phyloP scores from a whole-genome alignment of 2,113 vertebrate genomes.

The Oncorhynchus gorbuscha region DNA sequence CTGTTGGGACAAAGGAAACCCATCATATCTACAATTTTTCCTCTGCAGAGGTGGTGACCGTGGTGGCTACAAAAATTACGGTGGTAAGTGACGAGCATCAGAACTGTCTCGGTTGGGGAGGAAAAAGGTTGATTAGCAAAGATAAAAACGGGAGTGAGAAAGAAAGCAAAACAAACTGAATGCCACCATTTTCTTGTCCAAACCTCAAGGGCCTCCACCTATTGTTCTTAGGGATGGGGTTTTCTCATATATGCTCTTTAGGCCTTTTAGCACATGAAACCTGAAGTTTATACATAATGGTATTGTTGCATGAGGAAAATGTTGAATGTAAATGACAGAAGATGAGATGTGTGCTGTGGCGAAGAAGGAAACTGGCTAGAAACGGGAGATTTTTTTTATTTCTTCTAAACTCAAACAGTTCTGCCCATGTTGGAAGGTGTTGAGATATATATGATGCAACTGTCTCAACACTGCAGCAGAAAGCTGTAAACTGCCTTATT shows the following conservation, averaged over 20 bases:
- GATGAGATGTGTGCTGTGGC: constrained; percentile 64
- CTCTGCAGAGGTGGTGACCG: constrained; percentile 99
- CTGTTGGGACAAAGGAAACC: constrained; percentile 96
- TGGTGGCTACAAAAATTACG: constrained; percentile 99
- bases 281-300: constrained; percentile 66
- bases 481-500: constrained; percentile 60
- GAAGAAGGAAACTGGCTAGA: constrained; percentile 67
- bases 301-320: constrained; percentile 75
- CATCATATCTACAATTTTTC: constrained; percentile 99
- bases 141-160: constrained; percentile 37
- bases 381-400: constrained; percentile 61
- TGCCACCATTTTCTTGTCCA: constrained; percentile 83
- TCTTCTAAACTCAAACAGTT: constrained; percentile 32
- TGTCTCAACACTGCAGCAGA: constrained; percentile 63
- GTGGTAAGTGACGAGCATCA: constrained; percentile 99
- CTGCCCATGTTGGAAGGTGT: constrained; percentile 66
- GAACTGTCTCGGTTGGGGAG: constrained; percentile 96
- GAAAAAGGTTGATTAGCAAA: constrained; percentile 80
- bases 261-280: constrained; percentile 57
- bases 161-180: constrained; percentile 42
- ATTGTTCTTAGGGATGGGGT: constrained; percentile 49
- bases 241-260: constrained; percentile 59
- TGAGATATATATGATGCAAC: constrained; percentile 58
- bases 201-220: constrained; percentile 60
- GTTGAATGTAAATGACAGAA: constrained; percentile 48